These are phyloP conservation scores for Therioaphis trifolii DNA, from an alignment of 2,888 invertebrate species.

Conservation along the genomic window DNA sequence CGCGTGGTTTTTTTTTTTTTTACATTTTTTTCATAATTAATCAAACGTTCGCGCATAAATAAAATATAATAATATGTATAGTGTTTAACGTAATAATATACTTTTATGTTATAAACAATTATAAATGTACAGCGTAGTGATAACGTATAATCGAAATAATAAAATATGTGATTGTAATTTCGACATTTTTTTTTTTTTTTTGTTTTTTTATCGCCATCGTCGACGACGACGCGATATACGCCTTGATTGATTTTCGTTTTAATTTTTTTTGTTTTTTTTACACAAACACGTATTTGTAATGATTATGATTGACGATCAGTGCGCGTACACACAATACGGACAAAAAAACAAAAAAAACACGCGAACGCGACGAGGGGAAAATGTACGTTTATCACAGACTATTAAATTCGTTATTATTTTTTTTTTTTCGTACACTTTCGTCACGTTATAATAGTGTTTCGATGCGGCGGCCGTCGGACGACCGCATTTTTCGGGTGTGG, in stretches of 20 bases:
- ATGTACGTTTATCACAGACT: conserved; percentile 37
- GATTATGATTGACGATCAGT: background rate
- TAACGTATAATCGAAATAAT: background rate
- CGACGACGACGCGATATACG: no score
- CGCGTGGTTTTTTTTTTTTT: no score
- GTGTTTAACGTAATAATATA: no score
- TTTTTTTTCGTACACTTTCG: conserved; percentile 2
- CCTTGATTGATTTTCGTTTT: no score
- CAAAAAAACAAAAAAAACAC: background rate
- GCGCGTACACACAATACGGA: no score
- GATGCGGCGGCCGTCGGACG: no score
- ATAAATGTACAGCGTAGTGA: background rate
- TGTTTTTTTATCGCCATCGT: no score
- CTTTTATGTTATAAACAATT: background rate
- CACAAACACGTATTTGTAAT: background rate
- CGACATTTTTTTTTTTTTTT: no score
- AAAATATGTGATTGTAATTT: no score
- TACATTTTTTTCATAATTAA: no score
- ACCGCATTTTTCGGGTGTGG: background rate
- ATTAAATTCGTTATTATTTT: background rate
- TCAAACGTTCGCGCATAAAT: background rate
- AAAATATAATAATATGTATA: background rate
- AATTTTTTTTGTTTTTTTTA: background rate
- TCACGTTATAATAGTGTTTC: background rate
- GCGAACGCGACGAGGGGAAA: background rate